A percentile compares a stretch with the other conserved stretches of the same genome.
These are phyloP conservation scores for Machaerirhynchus nigripectus DNA, from an alignment of 2,113 vertebrate genomes.

Conservation along the genomic window DNA sequence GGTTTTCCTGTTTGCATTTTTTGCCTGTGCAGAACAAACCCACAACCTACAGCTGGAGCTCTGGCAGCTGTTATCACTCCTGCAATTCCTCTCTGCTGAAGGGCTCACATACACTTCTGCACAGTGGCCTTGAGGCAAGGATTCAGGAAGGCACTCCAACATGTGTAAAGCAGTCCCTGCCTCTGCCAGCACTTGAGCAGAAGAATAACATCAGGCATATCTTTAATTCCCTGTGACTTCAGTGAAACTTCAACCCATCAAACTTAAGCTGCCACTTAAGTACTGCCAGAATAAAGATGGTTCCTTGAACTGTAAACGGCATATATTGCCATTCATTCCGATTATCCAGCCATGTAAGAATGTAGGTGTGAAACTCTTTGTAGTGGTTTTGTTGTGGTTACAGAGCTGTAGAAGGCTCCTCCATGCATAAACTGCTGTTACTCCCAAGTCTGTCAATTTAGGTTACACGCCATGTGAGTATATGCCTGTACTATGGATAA, in stretches of 20 bases:
- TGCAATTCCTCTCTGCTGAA: not conserved
- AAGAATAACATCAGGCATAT: not conserved
- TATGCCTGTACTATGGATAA: not conserved
- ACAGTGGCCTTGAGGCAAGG: constrained; percentile 33
- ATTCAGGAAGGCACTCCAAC: constrained; percentile 15
- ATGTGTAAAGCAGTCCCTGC: not conserved
- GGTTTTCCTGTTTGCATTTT: constrained; percentile 14
- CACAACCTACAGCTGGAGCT: constrained; percentile 20
- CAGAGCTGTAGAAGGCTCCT: not conserved
- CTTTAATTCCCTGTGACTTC: not conserved
- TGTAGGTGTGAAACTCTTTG: not conserved
- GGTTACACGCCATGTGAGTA: not conserved
- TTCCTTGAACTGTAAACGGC: not conserved
- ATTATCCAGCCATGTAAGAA: not conserved
- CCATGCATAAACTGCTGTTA: not conserved
- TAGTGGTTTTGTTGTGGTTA: not conserved
- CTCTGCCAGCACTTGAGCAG: not conserved
- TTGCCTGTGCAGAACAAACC: not conserved
- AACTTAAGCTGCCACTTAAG: not conserved
- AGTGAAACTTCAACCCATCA: not conserved
- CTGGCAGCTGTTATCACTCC: not conserved
- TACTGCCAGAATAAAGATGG: not conserved
- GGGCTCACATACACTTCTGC: not conserved
- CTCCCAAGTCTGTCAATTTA: not conserved
- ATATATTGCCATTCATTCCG: not conserved